These are phyloP conservation scores for Paramormyrops hopkinsi DNA, from an alignment of 2,797 vertebrate species.

Conservation along the genomic window DNA sequence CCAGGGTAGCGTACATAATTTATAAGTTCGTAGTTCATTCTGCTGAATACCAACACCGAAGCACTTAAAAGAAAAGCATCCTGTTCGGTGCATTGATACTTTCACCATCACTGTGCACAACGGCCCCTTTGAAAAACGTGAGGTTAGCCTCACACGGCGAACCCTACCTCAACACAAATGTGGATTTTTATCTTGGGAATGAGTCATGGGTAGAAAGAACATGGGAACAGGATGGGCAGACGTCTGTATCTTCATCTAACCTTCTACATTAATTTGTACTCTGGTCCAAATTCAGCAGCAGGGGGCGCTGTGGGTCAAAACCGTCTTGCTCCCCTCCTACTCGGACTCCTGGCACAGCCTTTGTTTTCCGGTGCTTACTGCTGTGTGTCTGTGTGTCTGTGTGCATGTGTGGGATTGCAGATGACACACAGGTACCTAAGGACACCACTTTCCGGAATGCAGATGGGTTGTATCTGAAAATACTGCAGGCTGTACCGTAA, in stretches of 20 bases:
- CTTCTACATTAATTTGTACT: background rate
- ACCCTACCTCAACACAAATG: background rate
- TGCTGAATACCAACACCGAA: background rate
- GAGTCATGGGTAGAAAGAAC: background rate
- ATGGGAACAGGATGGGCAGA: background rate
- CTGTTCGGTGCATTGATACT: background rate
- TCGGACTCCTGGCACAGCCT: background rate
- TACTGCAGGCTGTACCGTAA: background rate
- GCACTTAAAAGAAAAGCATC: constrained; percentile 12
- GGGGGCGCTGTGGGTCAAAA: background rate
- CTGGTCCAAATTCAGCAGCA: background rate
- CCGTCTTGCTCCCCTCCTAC: background rate
- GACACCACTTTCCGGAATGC: background rate
- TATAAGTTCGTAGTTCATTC: background rate
- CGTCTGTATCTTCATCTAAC: background rate
- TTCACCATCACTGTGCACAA: background rate
- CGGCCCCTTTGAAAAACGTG: background rate
- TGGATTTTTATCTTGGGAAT: background rate
- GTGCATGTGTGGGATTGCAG: background rate
- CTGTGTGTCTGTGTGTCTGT: background rate
- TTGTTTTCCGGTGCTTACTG: background rate
- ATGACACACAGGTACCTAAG: background rate
- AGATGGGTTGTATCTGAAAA: background rate
- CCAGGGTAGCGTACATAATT: background rate
- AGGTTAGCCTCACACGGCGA: background rate